A percentile compares a stretch with the other conserved stretches of the same genome.
phyloP scores from a whole-genome alignment of 2,113 vertebrate species.

The Pseudopipra pipra region DNA sequence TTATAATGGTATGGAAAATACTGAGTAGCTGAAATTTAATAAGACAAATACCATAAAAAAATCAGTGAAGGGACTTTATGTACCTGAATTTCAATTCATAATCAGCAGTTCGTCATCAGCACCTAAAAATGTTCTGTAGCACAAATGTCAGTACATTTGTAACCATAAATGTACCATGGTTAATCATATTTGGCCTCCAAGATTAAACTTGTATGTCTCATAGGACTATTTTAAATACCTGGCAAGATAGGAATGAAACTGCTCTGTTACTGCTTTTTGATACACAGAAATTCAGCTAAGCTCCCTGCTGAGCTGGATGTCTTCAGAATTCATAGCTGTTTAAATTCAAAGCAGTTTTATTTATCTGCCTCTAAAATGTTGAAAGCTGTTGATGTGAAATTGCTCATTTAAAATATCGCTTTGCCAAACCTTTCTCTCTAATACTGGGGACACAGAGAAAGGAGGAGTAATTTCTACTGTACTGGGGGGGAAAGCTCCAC shows the following conservation, averaged over 20 bases:
- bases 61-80: background rate
- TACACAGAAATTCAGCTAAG: background rate
- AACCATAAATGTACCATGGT: background rate
- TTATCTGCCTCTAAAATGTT: background rate
- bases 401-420: background rate
- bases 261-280: background rate
- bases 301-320: background rate
- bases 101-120: background rate
- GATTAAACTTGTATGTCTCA: background rate
- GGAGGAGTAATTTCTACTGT: background rate
- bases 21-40: background rate
- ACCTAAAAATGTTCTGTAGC: background rate
- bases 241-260: background rate
- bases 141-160: background rate
- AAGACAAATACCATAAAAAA: background rate
- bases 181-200: background rate
- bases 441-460: background rate
- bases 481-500: background rate
- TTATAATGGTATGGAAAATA: background rate
- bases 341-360: background rate
- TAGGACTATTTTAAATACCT: background rate
- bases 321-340: background rate
- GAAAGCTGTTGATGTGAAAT: background rate
- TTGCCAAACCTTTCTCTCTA: background rate
- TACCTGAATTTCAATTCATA: conserved; percentile 15